Evolutionary conservation across 2,888 invertebrate genomes (phyloP), one percentile per base, ranked within the genome.

Genomic region (Spilosoma lubricipeda): DNA sequence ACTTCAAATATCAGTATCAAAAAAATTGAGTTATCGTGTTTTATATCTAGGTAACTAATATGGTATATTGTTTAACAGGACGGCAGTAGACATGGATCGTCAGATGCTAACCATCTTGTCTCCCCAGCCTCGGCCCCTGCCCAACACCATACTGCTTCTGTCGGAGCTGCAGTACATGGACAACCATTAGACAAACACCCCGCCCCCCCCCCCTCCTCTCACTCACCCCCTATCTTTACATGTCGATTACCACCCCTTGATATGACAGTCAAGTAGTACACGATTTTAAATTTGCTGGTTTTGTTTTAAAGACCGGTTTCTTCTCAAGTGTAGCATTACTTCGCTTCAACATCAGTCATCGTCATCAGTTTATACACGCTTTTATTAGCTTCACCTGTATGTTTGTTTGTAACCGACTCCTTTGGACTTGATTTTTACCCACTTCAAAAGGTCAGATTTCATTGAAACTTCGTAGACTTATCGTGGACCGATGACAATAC

Each of bases 101-200:
- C 98, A 99, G 93, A 97, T 97, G 27, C 96, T 99, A 79, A 99
- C 99, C 48, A 96, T 99, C 36, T 96, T 99, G 59, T 98, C 99
- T 0, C 99, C 99, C 0, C 99, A 99, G 90, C 99, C 99, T 9
- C 97, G 98, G 65, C 99, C 99, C 1, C 93, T 99, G 67, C 99
- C 99, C 39, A 98, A 98, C 92, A 98, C 97, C 8, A 96, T 99
- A 70, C 95, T 99, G 56, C 93, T 99, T 67, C 95, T 99, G 42
- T 99, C 99, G 0, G 99, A 99, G 82, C 95, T 99, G 80, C 99
- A 99, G 90, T 99, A 99, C 92, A 98, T 99, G 98, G 99, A 99
- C 92, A 98, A 97, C 87, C 98, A 98, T 91, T 98, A 95, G 84
- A 5, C 39, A 39, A 39, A 11, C 65, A 13, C 23, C n/a, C 39